Evolutionary conservation across 2,888 invertebrate species (phyloP).

Genomic region (Chironomus tentans): DNA sequence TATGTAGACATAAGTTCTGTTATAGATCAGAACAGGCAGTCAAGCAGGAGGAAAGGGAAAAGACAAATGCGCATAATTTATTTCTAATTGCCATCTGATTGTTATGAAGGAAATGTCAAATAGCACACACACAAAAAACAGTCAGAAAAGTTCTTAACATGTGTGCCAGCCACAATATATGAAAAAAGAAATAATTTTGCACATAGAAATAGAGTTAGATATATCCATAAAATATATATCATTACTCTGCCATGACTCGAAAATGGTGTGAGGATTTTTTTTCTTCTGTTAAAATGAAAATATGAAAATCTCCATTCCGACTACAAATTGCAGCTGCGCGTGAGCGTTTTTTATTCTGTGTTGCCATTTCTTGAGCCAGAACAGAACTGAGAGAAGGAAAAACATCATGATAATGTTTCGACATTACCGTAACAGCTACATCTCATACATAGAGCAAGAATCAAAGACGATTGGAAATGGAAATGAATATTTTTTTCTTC

Average conservation of each 20-base stretch:
- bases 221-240: not conserved
- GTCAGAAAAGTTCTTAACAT: not conserved
- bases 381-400: not conserved
- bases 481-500: not conserved
- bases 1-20: no score
- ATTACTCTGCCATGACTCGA: no score
- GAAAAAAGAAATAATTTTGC: not conserved
- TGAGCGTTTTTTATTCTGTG: conserved; percentile 1
- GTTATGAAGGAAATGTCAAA: conserved; percentile 24
- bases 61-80: conserved; percentile 27
- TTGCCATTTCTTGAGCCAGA: no score
- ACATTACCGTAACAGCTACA: no score
- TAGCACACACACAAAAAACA: not conserved
- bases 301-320: not conserved
- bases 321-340: conserved; percentile 23
- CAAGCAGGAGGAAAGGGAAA: not conserved
- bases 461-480: not conserved
- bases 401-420: not conserved
- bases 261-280: not conserved
- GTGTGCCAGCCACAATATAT: not conserved
- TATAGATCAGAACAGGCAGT: not conserved
- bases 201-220: not conserved
- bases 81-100: conserved; percentile 27
- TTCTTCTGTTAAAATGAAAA: not conserved
- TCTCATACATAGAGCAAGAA: not conserved